Conservation (phyloP, 2,113 vertebrate species). For the Castor canadensis region DNA sequence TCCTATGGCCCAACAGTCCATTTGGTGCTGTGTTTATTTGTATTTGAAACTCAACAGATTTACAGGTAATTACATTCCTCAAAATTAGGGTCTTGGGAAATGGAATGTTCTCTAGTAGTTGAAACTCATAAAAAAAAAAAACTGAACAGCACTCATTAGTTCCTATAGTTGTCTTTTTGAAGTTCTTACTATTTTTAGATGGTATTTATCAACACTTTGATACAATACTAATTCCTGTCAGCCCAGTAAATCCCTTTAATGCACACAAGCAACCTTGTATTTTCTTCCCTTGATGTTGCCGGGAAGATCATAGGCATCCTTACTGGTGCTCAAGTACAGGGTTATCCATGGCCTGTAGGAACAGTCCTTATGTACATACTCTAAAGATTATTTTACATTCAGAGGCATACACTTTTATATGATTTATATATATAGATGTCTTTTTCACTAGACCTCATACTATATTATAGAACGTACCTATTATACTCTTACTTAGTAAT, state of each 20-base stretch:
- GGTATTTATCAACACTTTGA: not conserved
- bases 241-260: not conserved
- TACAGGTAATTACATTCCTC: slow-evolving; percentile 34
- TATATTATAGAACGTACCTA: not conserved
- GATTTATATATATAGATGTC: not conserved
- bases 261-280: not conserved
- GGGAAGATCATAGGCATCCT: not conserved
- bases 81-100: slow-evolving; percentile 43
- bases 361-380: not conserved
- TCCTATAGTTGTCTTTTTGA: not conserved
- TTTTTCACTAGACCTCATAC: not conserved
- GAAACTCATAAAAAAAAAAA: slow-evolving; percentile 12
- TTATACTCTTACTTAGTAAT: not conserved
- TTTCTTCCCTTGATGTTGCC: not conserved
- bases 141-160: not conserved
- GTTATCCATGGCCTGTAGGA: not conserved
- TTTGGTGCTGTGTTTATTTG: slow-evolving; percentile 41
- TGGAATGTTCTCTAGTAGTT: slow-evolving; percentile 3
- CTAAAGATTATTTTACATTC: not conserved
- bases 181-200: not conserved
- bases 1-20: not conserved
- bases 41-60: slow-evolving; percentile 50
- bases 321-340: not conserved
- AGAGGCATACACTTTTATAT: not conserved
- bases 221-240: not conserved